Base-by-base conservation (phyloP, 2,113 vertebrate species). In the Ophthalmolycus amberensis region DNA sequence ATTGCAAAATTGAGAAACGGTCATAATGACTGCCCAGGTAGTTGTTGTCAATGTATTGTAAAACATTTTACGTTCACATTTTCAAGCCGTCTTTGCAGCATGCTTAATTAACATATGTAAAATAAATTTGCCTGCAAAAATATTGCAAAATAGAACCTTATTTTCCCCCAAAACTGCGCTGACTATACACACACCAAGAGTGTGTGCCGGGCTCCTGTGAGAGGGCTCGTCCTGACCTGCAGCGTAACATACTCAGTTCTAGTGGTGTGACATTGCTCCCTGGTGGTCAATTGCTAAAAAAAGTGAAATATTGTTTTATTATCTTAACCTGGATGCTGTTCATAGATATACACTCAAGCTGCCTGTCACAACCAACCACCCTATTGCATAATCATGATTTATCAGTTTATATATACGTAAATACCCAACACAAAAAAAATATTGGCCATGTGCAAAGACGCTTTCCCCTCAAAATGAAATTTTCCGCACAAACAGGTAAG, bases 231-330 rank as follows among this genome's bases (percentile, higher is more conserved):
- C 37, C 25, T 29, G 15, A 20, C 29, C 9, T 76, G 38, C 37
- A 69, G 27, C 37, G 65, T 34, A 12, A 37, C 10, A 9, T 20
- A 8, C 46, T 18, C 16, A n/a, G 60, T 40, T 65, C 1, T 68
- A 46, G 29, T 7, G 9, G 29, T 59, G 3, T 6, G 4, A 64
- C 20, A 11, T 10, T 75, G 70, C 70, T 60, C 25, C 34, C 86
- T 84, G 9, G 56, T 84, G 85, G 77, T 38, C 11, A 42, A 29
- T 5, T 3, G 7, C 3, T 42, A 32, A 46, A 32, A 5, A 25
- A 15, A 25, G 4, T 4, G 8, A 46, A 34, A 18, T 10, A 42
- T 6, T 18, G 48, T 32, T 16, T 52, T 37, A 58, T 56, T 32
- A 18, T 44, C 15, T 71, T 4, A 64, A 14, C 37, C 62, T 34